These are phyloP conservation scores for Galago senegalensis DNA, from an alignment of 2,797 vertebrate species.

Conservation along the genomic window DNA sequence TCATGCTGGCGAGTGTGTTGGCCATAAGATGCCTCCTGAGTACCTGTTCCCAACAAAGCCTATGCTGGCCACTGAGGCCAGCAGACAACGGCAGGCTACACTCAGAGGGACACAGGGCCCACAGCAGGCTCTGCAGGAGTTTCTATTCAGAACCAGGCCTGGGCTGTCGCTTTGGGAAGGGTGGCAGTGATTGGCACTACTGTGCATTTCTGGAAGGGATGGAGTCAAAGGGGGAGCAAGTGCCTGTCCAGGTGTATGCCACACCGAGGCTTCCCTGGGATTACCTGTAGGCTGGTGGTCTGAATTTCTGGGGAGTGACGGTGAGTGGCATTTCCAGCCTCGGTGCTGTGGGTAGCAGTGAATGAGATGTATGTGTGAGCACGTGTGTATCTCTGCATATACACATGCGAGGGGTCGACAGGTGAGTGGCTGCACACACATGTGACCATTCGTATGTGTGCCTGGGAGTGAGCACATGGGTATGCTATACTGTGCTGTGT, in stretches of 20 bases:
- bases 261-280: not conserved
- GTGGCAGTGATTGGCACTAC: not conserved
- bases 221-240: not conserved
- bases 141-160: not conserved
- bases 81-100: not conserved
- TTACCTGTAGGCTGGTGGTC: not conserved
- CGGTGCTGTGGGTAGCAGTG: not conserved
- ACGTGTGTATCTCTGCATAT: not conserved
- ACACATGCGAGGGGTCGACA: no score
- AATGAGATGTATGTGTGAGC: not conserved
- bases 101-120: not conserved
- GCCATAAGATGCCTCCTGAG: not conserved
- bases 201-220: not conserved
- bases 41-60: not conserved
- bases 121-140: not conserved
- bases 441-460: not conserved
- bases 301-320: not conserved
- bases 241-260: not conserved
- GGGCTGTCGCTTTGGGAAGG: not conserved
- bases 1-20: accelerated
- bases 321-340: not conserved
- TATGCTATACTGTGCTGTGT: not conserved
- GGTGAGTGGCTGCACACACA: no score
- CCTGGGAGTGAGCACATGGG: accelerated
- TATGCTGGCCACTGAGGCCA: not conserved